Evolutionary conservation across 2,113 vertebrate species (phyloP), one percentile per base, ranked within the genome.

Genomic region (Vulpes ferrilata): DNA sequence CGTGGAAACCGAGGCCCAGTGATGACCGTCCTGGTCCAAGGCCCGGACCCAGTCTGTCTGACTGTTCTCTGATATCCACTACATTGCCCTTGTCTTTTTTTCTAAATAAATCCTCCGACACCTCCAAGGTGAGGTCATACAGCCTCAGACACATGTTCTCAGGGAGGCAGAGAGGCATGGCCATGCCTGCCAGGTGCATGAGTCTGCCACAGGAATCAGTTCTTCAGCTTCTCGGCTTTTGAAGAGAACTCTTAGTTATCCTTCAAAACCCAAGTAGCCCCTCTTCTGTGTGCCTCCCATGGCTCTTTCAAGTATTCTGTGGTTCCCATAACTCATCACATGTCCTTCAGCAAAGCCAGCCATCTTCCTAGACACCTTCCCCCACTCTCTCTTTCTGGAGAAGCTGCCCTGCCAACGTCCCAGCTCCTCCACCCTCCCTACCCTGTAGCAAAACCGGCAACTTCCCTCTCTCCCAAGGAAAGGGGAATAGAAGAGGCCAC

Each of bases 11-110:
- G 3, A 79, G 86, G 48, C n/a, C 60, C 10, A 30, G 30, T n/a
- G n/a, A 8, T 0, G 12, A 32, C 11, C 0, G 16, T 23, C 4
- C 19, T 11, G 3, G 5, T 8, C 12, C 7, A 25, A 0, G 3
- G 48, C 35, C 59, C 25, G 20, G 57, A 17, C 22, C 57, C 1
- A 0, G 7, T 15, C 43, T 7, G 20, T 43, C 82, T 32, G 78
- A 30, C 38, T 35, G 15, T 38, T 38, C 25, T 35, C 35, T 27
- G 11, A 43, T 1, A 19, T 16, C 32, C 1, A 3, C 35, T 27
- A 9, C 23, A 0, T 38, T 9, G 4, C 35, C 22, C 55, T 17
- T 27, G 27, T n/a, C 35, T 60, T 43, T 38, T 11, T 11, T 88
- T 59, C 69, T 38, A 57, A 35, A 35, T 64, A 19, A 32, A n/a